These are phyloP conservation scores for Formica aserva DNA, from an alignment of 2,888 invertebrate species.

Conservation along the genomic window DNA sequence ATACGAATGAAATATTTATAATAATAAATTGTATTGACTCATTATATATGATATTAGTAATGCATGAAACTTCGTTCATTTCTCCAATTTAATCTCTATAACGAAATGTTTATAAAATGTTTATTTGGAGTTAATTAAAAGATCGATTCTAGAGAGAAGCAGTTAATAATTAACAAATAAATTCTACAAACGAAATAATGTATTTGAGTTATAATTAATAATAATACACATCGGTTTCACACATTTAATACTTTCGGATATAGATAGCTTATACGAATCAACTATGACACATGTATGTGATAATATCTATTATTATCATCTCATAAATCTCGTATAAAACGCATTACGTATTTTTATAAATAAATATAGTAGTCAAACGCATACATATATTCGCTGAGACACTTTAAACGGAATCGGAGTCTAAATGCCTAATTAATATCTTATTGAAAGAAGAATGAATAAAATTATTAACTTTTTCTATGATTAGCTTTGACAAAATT, in stretches of 20 bases:
- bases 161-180: slow-evolving; percentile 35
- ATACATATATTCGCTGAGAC: neutral
- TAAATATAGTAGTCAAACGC: neutral
- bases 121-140: neutral
- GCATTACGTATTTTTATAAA: neutral
- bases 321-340: neutral
- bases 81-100: slow-evolving; percentile 28
- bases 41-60: neutral
- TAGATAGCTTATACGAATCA: slow-evolving; percentile 7
- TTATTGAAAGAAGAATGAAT: neutral
- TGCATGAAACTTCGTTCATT: neutral
- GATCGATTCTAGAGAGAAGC: neutral
- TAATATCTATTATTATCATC: slow-evolving; percentile 13
- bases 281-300: neutral
- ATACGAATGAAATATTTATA: slow-evolving; percentile 1
- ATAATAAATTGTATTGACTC: neutral
- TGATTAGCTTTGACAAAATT: slow-evolving; percentile 3
- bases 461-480: neutral
- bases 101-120: neutral
- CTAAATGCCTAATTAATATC: neutral
- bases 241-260: slow-evolving; percentile 15
- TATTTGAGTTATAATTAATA: slow-evolving; percentile 44
- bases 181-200: slow-evolving; percentile 29
- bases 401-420: neutral
- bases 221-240: slow-evolving; percentile 23